Evolutionary conservation across 1,140 invertebrate genomes (phyloP), one percentile per base, ranked within the genome.

Genomic region (Battus philenor): DNA sequence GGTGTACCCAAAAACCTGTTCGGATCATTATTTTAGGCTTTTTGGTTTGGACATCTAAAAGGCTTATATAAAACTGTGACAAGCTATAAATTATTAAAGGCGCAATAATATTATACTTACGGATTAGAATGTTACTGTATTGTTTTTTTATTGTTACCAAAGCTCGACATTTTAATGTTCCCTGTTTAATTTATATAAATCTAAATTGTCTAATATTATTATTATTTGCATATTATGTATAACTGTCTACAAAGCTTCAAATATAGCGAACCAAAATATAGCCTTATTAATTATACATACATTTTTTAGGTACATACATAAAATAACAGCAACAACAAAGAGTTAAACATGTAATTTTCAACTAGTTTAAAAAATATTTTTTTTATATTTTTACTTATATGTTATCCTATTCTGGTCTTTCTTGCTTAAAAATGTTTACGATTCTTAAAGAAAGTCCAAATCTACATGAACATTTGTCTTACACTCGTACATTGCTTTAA

Each of bases 31-130:
- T 41, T 13, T 41, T 41, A 15, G 27, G 27, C 27, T 41, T 44
- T 45, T 47, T 38, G 48, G 57, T 54, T 31, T 22, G 46, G 47
- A 33, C 32, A 26, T 47, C 44, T 33, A 54, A 50, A 60, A 50
- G 36, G 11, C 15, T 58, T 57, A 58, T 62, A 50, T 62, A 44
- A 11, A 17, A 27, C 22, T 44, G 44, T 31, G 44, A 60, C 48
- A 53, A 27, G 44, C 43, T 50, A 41, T 64, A 53, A 50, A 49
- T 49, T 51, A 41, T 27, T 51, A 41, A 47, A 44, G 11, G 44
- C 43, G 29, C 32, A 7, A 3, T 6, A 18, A 12, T 20, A 8
- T 22, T 4, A 17, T 41, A 22, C 29, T 31, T 20, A n/a, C 38
- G 30, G 18, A 47, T 15, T 27, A 38, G 12, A 17, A 29, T 39